Evolutionary conservation across 2,888 invertebrate genomes (phyloP), one percentile per base, ranked within the genome.

Genomic region (Sphinx pinastri): DNA sequence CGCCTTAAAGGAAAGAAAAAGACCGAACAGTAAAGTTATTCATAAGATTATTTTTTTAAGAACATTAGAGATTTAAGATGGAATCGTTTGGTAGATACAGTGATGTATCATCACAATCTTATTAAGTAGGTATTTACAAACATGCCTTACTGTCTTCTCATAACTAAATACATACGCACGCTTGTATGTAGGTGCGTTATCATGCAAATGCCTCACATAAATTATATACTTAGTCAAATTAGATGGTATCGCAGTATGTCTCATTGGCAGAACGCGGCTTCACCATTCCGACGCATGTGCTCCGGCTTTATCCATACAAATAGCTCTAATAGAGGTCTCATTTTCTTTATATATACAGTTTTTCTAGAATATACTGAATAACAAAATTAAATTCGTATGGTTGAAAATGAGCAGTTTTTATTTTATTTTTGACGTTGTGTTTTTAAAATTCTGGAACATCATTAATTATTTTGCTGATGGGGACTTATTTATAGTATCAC

Each of bases 191-290:
- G 63, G 63, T 63, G 49, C 63, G 63, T 49, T 55, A 38, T 49
- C 47, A 47, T 68, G 68, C 57, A 68, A 68, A 68, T 68, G 45
- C 57, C 16, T 8, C 54, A 67, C 68, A 68, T 68, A 68, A 57
- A 55, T 68, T 68, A 68, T 57, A 57, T 75, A 76, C 79, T 78
- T 81, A 81, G 81, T 81, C 77, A 77, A 76, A 80, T 82, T 79
- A 82, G 73, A 71, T 74, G 73, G 73, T 72, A 71, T 76, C 74
- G 74, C 74, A 74, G 72, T 78, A 77, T 71, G 75, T 75, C 75
- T 74, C 59, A 63, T 70, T 52, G 71, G 69, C 55, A 55, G 63
- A 63, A 19, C 60, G 60, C 47, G 55, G 19, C 19, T 19, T 47
- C 11, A 70, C 71, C 47, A 63, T 47, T 49, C 16, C 49, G 49